These are phyloP conservation scores for Rhinichthys osculus DNA, from an alignment of 2,797 vertebrate species.

Conservation along the genomic window DNA sequence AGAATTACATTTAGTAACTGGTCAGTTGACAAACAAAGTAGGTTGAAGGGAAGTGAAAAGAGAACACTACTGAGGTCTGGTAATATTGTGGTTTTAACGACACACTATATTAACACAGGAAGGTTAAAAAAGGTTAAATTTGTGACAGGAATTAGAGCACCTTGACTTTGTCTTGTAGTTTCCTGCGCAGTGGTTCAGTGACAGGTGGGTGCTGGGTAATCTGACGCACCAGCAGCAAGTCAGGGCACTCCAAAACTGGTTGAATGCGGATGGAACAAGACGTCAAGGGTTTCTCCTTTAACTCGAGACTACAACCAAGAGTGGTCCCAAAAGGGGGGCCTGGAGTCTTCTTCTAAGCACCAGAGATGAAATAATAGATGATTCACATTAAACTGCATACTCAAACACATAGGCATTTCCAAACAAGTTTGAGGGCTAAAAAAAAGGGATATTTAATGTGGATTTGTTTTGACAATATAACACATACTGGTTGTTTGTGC, in stretches of 20 bases:
- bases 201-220: slow-evolving; percentile 82
- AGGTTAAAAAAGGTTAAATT: not conserved
- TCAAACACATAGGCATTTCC: not conserved
- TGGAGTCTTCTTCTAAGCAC: slow-evolving; percentile 72
- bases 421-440: not conserved
- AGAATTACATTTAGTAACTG: not conserved
- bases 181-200: slow-evolving; percentile 67
- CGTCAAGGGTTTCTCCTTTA: slow-evolving; percentile 62
- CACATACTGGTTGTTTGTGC: not conserved
- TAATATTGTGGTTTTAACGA: not conserved
- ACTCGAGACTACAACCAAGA: slow-evolving; percentile 74
- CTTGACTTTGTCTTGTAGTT: slow-evolving; percentile 79
- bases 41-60: not conserved
- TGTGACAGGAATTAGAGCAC: slow-evolving; percentile 76
- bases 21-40: not conserved
- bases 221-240: slow-evolving; percentile 85
- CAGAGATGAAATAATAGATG: not conserved
- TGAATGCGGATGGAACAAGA: not conserved
- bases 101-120: not conserved
- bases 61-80: not conserved
- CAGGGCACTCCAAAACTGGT: slow-evolving; percentile 78
- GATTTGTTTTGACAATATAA: slow-evolving; percentile 9
- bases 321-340: slow-evolving; percentile 71
- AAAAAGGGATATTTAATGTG: not conserved
- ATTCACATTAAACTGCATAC: not conserved